Base-by-base conservation (phyloP, 2,113 vertebrate genomes). In the Saguinus midas region DNA sequence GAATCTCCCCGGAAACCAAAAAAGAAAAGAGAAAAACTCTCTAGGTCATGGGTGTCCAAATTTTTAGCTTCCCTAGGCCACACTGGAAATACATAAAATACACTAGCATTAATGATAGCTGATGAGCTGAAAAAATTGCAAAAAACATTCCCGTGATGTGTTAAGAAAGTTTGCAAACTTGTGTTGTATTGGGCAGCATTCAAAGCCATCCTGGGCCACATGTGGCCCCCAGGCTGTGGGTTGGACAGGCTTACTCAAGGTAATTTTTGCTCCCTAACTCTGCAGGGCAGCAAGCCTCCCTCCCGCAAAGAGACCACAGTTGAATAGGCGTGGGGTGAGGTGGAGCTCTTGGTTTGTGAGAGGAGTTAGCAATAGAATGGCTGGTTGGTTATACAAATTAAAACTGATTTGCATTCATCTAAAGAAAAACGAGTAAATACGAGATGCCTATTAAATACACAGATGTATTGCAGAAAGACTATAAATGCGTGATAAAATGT, bases 1-100 rank as follows among this genome's bases (percentile, higher is more conserved):
- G 91, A 80, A 86, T 96, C 57, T 94, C 91, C 83, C 43, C 76
- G 75, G 87, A 89, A 97, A 87, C 68, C 79, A 37, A 86, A 85
- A 84, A 95, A 70, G 70, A 83, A 91, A 66, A 32, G 3, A 16
- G 29, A 48, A 73, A 85, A 58, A 0, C 61, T 87, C 48, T 91
- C 21, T 48, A 40, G 82, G 27, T 14, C 11, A 14, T 32, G 27
- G 61, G 61, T 64, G 27, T 32, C 27, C 61, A 64, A 64, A 14
- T 29, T 64, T 64, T 64, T 64, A 64, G 61, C 61, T 32, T 64
- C 27, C 61, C 27, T 13, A 64, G 61, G 61, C 27, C 61, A 64
- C 61, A 64, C 61, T 64, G 61, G 27, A 64, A 64, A 64, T 27
- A 32, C 61, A 64, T 64, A 64, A 64, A 32, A 64, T 2, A 64